Evolutionary conservation across 2,113 vertebrate genomes (phyloP).

Genomic region (Melanostigma gelatinosum): DNA sequence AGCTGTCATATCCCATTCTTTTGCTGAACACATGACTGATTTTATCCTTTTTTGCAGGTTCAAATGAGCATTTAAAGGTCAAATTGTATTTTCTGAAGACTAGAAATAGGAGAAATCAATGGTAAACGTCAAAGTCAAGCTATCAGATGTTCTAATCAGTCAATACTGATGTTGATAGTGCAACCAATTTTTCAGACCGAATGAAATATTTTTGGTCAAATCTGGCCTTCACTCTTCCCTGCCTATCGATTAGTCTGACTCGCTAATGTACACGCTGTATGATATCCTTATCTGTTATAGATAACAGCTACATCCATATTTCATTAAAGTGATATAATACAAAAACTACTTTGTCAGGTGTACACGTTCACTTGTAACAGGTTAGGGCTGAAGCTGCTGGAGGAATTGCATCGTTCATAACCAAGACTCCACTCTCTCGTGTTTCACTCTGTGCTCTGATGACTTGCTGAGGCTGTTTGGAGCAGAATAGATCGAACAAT

Average conservation of each 20-base stretch:
- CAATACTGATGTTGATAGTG: conserved; percentile 35
- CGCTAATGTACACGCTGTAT: conserved; percentile 13
- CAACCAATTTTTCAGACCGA: conserved; percentile 22
- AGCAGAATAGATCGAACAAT: not conserved
- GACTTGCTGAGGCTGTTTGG: not conserved
- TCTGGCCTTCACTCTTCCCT: conserved; percentile 16
- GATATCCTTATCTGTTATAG: conserved; percentile 31
- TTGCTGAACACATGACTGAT: conserved; percentile 59
- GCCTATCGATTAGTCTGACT: conserved; percentile 33
- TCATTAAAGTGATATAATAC: conserved; percentile 42
- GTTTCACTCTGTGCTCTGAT: conserved; percentile 16
- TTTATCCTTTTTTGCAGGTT: conserved; percentile 63
- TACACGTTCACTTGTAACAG: not conserved
- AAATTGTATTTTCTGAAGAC: conserved; percentile 57
- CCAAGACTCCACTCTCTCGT: not conserved
- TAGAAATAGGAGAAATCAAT: conserved; percentile 52
- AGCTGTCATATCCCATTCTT: conserved; percentile 74
- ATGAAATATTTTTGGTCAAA: conserved; percentile 54
- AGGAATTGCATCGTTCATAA: conserved; percentile 33
- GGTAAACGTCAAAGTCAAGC: conserved; percentile 69
- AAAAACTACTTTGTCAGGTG: conserved; percentile 16
- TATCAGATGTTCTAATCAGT: conserved; percentile 64
- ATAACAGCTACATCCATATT: conserved; percentile 33
- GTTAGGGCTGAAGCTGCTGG: not conserved
- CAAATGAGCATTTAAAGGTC: conserved; percentile 77